Percentiles rank a stretch among this genome's conserved stretches.
phyloP scores from a whole-genome alignment of 2,113 vertebrate species.

The Steatornis caripensis region DNA sequence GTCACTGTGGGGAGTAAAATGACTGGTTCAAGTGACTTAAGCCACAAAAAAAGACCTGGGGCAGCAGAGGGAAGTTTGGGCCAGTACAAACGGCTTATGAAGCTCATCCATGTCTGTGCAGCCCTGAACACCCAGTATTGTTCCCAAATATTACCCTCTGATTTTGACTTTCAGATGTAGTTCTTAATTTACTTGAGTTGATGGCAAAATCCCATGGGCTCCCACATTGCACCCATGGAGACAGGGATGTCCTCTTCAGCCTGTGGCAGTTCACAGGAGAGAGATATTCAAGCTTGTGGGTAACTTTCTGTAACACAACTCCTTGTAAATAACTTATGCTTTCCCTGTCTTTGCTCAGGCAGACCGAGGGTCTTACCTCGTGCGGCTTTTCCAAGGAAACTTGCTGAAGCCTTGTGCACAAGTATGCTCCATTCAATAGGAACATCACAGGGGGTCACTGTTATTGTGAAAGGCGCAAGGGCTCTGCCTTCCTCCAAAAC shows the following conservation, averaged over 20 bases:
- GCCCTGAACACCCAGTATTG: background rate
- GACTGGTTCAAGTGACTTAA: background rate
- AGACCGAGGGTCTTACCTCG: background rate
- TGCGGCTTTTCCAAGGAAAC: constrained; percentile 10
- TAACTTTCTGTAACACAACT: background rate
- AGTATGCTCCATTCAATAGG: constrained; percentile 81
- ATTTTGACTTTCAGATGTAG: background rate
- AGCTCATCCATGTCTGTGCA: background rate
- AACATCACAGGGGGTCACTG: constrained; percentile 82
- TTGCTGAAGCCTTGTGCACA: constrained; percentile 25
- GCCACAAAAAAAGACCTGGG: background rate
- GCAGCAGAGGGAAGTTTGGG: background rate
- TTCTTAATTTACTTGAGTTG: background rate
- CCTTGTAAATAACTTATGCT: fast-evolving
- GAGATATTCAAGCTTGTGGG: background rate
- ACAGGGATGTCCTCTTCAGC: background rate
- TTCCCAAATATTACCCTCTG: background rate
- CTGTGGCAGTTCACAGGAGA: background rate
- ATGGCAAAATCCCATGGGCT: background rate
- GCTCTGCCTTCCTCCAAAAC: constrained; percentile 73
- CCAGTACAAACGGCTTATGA: background rate
- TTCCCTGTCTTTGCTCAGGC: background rate
- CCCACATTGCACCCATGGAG: background rate
- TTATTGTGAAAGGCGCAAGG: constrained; percentile 72
- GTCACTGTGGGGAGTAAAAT: background rate